Conservation (phyloP, 2,888 invertebrate species). For the Ophion slaviceki region DNA sequence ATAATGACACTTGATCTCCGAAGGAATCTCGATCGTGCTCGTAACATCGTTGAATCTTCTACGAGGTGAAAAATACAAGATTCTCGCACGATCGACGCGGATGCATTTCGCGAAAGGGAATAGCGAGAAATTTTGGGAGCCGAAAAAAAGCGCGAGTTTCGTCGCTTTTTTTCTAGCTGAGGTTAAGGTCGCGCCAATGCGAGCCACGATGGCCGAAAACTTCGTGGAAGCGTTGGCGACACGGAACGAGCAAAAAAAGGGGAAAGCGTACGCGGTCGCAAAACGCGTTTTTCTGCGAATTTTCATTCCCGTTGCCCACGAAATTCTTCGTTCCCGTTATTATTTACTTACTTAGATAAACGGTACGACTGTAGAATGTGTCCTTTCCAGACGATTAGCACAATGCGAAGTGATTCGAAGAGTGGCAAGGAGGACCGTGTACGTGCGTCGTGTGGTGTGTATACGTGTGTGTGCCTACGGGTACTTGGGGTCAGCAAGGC, state of each 20-base stretch:
- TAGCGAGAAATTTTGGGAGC: conserved; percentile 21
- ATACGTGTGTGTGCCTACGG: conserved; percentile 36
- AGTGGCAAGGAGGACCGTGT: conserved; percentile 77
- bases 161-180: conserved; percentile 65
- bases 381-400: conserved; percentile 76
- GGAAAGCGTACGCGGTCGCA: conserved; percentile 24
- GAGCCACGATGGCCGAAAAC: conserved; percentile 77
- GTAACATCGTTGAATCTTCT: conserved; percentile 61
- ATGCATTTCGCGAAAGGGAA: not conserved
- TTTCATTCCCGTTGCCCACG: not conserved
- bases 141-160: conserved; percentile 49
- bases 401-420: conserved; percentile 70
- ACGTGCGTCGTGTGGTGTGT: conserved; percentile 37
- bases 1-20: conserved; percentile 68
- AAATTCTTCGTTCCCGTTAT: conserved; percentile 40
- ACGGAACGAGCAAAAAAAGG: not conserved
- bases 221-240: conserved; percentile 27
- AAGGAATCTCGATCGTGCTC: conserved; percentile 40
- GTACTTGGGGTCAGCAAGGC: conserved; percentile 77
- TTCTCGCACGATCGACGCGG: not conserved
- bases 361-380: conserved; percentile 79
- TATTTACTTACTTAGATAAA: conserved; percentile 78
- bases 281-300: not conserved
- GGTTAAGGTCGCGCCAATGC: conserved; percentile 76
- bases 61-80: not conserved